Base-by-base conservation (phyloP, 92 coral and sea anemone species). In the Phenganax marumi region DNA sequence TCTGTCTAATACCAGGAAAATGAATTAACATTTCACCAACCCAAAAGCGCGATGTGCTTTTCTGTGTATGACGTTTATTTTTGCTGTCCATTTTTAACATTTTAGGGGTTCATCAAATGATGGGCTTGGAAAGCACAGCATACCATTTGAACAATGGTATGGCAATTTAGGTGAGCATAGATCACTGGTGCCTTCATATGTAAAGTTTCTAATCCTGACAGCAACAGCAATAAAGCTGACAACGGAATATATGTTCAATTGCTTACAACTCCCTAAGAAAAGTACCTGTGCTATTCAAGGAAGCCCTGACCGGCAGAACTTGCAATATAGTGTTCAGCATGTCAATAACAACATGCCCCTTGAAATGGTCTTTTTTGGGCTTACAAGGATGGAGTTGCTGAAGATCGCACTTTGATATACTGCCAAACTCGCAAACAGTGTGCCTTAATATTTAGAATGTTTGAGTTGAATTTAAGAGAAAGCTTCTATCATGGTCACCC, bases 381-480 rank as follows among this genome's bases (percentile, higher is more conserved):
- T 64, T 64, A 64, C 47, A 7, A 64, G 46, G 33, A 64, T 22
- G 86, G 90, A 55, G 58, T 39, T 60, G 75, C 74, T 23, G 76
- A 91, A 55, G 88, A 88, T 50, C 84, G 90, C 77, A 92, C 91
- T 18, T 23, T 90, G 76, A 81, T 90, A 26, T 90, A 89, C 72
- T 91, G 92, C 69, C 92, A 87, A 80, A 91, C 97, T 70, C 70
- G 90, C 64, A 91, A 91, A 79, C 91, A 90, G 72, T 92, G 93
- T 51, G 72, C 91, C 5, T 64, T 92, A 63, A 68, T 90, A 50
- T 92, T 79, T 70, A 24, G 90, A 21, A 72, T 90, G 78, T 89
- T 91, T 75, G 90, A 91, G 66, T 88, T 89, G 39, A 89, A 76
- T 75, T 81, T 91, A 7, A 88, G 91, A 61, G 61, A 68, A 16